Evolutionary conservation across 37 sponge, comb jelly and placozoan genomes (phyloP).

Genomic region (Geodia barretti): DNA sequence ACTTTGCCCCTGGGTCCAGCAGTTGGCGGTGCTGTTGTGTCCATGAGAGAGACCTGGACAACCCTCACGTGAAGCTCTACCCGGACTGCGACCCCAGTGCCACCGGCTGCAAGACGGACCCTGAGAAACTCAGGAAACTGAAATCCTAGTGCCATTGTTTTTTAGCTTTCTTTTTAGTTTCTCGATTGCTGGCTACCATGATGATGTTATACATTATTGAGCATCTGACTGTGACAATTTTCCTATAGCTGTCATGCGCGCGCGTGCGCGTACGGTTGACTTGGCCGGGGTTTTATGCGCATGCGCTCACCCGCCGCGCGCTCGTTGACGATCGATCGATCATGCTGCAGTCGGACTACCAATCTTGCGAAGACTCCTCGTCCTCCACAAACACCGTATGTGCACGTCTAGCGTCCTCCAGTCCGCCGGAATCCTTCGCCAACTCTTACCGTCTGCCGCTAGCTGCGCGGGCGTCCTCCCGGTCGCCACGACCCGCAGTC

Average conservation of each 20-base stretch:
- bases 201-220: no score
- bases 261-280: background rate
- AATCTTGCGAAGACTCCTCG: background rate
- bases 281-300: no score
- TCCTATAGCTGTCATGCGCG: no score
- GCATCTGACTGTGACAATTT: no score
- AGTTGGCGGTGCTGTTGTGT: conserved; percentile 89
- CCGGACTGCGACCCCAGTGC: conserved; percentile 71
- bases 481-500: background rate
- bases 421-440: background rate
- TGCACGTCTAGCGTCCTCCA: background rate
- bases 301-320: no score
- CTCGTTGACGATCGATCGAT: background rate
- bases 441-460: background rate
- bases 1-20: conserved; percentile 59
- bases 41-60: conserved; percentile 58
- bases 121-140: conserved; percentile 30
- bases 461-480: no score
- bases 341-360: background rate
- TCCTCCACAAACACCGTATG: background rate
- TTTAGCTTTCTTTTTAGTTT: background rate
- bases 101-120: conserved; percentile 44
- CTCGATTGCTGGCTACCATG: background rate
- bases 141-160: background rate
- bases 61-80: conserved; percentile 72